Evolutionary conservation across 2,888 invertebrate genomes (phyloP).

Genomic region (Ferrisia virgata): DNA sequence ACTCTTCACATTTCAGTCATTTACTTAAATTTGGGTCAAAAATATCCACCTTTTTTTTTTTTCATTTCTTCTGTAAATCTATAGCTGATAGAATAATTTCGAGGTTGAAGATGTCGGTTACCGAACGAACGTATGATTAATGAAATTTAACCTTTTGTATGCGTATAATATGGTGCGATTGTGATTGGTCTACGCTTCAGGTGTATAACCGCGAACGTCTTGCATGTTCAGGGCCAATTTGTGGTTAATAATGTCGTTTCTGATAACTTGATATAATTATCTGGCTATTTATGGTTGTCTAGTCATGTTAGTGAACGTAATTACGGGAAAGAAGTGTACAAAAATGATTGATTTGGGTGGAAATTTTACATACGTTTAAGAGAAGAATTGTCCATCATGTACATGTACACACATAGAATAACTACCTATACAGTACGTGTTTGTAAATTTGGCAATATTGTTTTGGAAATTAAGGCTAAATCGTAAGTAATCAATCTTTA

Average conservation of each 20-base stretch:
- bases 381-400: not conserved
- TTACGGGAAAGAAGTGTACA: not conserved
- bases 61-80: not conserved
- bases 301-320: not conserved
- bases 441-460: not conserved
- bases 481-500: too few species aligned
- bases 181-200: not conserved
- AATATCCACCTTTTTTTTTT: not conserved
- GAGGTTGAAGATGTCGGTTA: not conserved
- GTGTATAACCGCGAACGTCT: not conserved
- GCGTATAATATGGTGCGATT: not conserved
- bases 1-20: slow-evolving; percentile 6
- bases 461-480: not conserved
- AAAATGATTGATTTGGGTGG: not conserved
- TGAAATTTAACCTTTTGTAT: not conserved
- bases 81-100: not conserved
- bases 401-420: too few species aligned
- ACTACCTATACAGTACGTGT: too few species aligned
- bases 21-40: not conserved
- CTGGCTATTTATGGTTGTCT: not conserved
- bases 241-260: not conserved
- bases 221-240: not conserved
- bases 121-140: not conserved
- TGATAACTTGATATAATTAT: not conserved
- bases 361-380: not conserved